Evolutionary conservation across 2,797 vertebrate genomes (phyloP).

Genomic region (Geotrypetes seraphini): DNA sequence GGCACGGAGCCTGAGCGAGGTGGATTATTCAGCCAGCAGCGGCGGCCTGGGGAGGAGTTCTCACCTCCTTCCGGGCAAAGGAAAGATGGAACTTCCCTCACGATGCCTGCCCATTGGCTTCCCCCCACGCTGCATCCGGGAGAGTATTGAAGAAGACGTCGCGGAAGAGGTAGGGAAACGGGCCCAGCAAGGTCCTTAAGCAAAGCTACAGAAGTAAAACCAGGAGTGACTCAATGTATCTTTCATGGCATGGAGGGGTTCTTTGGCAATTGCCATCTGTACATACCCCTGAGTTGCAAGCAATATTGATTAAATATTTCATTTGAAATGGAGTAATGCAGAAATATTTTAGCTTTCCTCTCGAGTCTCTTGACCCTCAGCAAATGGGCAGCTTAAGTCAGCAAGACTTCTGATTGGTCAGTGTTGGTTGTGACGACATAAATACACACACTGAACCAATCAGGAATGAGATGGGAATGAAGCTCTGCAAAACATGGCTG

Average conservation of each 20-base stretch:
- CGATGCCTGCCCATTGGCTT: conserved; percentile 66
- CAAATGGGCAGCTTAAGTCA: not conserved
- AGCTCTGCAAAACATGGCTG: too few species aligned
- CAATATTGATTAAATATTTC: too few species aligned
- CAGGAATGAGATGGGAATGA: too few species aligned
- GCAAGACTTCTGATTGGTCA: too few species aligned
- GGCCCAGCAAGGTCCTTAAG: too few species aligned
- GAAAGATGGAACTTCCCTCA: conserved; percentile 24
- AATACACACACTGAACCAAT: too few species aligned
- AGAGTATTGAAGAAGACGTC: conserved; percentile 86
- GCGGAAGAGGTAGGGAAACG: conserved; percentile 70
- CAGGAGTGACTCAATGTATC: too few species aligned
- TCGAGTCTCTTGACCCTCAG: rapidly evolving
- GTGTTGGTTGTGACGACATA: too few species aligned
- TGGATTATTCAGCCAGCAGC: conserved; percentile 54
- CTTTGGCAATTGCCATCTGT: too few species aligned
- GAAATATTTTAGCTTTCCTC: not conserved
- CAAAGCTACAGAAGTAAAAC: not conserved
- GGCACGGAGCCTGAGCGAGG: conserved; percentile 90
- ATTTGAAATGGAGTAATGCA: too few species aligned
- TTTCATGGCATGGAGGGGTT: too few species aligned
- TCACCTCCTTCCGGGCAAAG: conserved; percentile 34
- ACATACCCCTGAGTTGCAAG: too few species aligned
- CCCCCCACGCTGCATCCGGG: conserved; percentile 75
- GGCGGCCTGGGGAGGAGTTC: conserved; percentile 28